A percentile compares a stretch with the other conserved stretches of the same genome.
phyloP scores from a whole-genome alignment of 2,888 invertebrate genomes.

The Cremastobaeus sp. region DNA sequence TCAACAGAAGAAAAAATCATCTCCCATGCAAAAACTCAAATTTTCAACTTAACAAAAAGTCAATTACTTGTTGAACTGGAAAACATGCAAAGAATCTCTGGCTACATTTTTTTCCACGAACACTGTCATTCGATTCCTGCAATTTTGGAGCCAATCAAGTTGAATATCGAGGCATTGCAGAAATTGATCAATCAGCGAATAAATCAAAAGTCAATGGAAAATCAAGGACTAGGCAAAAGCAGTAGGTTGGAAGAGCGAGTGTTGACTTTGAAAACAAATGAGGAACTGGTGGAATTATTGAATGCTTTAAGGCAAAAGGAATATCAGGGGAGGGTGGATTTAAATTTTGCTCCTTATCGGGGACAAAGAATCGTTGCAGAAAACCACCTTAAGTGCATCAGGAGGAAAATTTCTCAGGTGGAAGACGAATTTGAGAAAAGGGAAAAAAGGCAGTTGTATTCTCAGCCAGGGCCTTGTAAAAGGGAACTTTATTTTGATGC shows the following conservation, averaged over 20 bases:
- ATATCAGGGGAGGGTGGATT: conserved; percentile 71
- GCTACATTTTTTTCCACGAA: conserved; percentile 21
- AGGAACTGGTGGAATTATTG: conserved; percentile 71
- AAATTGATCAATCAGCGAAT: conserved; percentile 68
- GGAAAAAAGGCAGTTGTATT: not conserved
- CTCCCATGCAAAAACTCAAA: conserved; percentile 19
- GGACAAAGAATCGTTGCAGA: conserved; percentile 73
- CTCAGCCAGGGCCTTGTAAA: not conserved
- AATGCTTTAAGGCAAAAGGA: conserved; percentile 69
- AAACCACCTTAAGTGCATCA: conserved; percentile 67
- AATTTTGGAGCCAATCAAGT: conserved; percentile 3
- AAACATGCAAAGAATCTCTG: conserved; percentile 61
- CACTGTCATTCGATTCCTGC: not conserved
- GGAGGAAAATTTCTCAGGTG: conserved; percentile 71
- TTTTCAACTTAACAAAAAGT: conserved; percentile 65
- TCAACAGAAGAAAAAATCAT: conserved; percentile 40
- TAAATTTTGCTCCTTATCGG: conserved; percentile 72
- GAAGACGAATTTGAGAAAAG: conserved; percentile 63
- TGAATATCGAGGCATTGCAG: conserved; percentile 61
- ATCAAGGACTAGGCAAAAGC: conserved; percentile 49
- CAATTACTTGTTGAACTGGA: conserved; percentile 70
- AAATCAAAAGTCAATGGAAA: conserved; percentile 37
- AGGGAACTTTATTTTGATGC: conserved; percentile 37
- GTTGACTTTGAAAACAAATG: conserved; percentile 68
- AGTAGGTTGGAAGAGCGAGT: conserved; percentile 67